Percentiles rank a stretch among this genome's conserved stretches.
These are phyloP conservation scores for Lucilia cuprina DNA, from an alignment of 1,140 invertebrate species.

Conservation along the genomic window DNA sequence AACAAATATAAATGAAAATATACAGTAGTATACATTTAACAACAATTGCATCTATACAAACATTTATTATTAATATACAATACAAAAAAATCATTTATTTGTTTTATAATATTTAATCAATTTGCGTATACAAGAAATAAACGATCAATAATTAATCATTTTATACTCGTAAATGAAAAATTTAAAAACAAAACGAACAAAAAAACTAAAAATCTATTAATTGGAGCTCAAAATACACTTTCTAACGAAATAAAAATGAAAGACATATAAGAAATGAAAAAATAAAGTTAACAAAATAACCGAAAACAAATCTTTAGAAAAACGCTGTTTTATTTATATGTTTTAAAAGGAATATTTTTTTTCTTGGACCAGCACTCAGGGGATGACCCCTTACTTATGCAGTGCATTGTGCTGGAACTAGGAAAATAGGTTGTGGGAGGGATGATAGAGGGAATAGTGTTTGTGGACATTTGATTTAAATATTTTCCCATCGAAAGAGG, in stretches of 20 bases:
- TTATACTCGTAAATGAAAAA: not conserved
- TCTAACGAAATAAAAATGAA: not conserved
- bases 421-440: too few relatives aligned
- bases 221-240: conserved; percentile 27
- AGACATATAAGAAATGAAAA: not conserved
- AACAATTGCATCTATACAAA: conserved; percentile 16
- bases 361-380: too few relatives aligned
- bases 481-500: too few relatives aligned
- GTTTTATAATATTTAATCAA: conserved; percentile 33
- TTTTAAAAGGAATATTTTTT: too few relatives aligned
- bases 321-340: too few relatives aligned
- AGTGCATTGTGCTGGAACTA: too few relatives aligned
- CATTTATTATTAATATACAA: conserved; percentile 25
- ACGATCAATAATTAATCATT: not conserved
- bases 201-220: not conserved
- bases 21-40: not conserved
- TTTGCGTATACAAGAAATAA: not conserved
- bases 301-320: too few relatives aligned
- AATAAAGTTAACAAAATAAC: not conserved
- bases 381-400: too few relatives aligned
- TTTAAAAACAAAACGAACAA: not conserved
- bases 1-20: not conserved
- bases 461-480: too few relatives aligned
- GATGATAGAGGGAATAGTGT: too few relatives aligned
- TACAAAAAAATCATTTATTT: not conserved